Evolutionary conservation across 2,797 vertebrate genomes (phyloP).

Genomic region (Enteromius afrohamiltoni): DNA sequence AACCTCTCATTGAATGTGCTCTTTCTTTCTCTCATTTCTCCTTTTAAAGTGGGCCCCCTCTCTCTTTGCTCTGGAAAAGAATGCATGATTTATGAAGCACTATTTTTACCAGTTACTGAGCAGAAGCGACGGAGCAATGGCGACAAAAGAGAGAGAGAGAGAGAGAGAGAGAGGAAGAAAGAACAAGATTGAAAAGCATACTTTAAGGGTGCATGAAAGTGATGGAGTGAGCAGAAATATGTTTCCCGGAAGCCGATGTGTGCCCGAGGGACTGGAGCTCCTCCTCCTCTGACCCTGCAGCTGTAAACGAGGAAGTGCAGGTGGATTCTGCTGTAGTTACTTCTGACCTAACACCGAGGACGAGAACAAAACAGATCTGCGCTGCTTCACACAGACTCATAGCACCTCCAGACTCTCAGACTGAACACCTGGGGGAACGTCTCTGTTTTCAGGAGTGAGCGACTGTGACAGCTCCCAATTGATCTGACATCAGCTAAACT

Average conservation of each 20-base stretch:
- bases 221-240: constrained; percentile 37
- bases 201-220: constrained; percentile 45
- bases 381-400: constrained; percentile 15
- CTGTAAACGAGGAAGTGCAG: constrained; percentile 31
- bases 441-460: background rate
- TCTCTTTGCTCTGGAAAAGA: constrained; percentile 67
- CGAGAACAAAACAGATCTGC: constrained; percentile 11
- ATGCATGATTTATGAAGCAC: constrained; percentile 87
- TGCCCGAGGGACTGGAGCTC: constrained; percentile 58
- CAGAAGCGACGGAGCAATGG: constrained; percentile 65
- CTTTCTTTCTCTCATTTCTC: constrained; percentile 51
- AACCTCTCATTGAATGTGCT: constrained; percentile 39
- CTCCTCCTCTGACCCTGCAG: constrained; percentile 29
- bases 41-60: constrained; percentile 38
- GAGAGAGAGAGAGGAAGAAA: constrained; percentile 29
- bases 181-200: constrained; percentile 56
- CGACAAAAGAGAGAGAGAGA: constrained; percentile 23
- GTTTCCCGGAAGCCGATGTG: constrained; percentile 8
- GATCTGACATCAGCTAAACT: background rate
- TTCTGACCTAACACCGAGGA: constrained; percentile 3
- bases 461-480: background rate
- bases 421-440: background rate
- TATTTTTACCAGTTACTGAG: constrained; percentile 84
- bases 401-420: background rate
- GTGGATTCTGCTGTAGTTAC: constrained; percentile 30